A percentile compares a stretch with the other conserved stretches of the same genome.
These are phyloP conservation scores for Iguana delicatissima DNA, from an alignment of 2,797 vertebrate species.

Conservation along the genomic window DNA sequence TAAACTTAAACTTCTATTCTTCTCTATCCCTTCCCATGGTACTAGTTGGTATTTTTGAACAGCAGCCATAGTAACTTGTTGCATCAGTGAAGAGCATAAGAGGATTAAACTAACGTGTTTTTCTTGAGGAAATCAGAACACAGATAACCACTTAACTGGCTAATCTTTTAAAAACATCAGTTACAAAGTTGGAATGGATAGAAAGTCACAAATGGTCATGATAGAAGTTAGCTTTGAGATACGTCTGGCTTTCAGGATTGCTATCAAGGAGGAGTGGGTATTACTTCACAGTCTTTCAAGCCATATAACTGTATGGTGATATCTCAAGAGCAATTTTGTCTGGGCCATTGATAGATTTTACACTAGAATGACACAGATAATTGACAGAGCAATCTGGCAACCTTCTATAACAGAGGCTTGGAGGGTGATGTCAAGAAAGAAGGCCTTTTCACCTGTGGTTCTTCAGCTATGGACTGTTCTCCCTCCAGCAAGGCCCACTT, in stretches of 20 bases:
- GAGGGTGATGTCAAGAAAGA: too few relatives aligned
- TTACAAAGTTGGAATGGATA: neutral
- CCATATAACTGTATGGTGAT: neutral
- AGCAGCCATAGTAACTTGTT: neutral
- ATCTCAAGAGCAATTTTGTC: neutral
- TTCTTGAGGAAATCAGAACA: slow-evolving; percentile 50
- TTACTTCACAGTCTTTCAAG: neutral
- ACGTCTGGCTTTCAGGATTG: too few relatives aligned
- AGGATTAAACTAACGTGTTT: slow-evolving; percentile 46
- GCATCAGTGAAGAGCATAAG: slow-evolving; percentile 27
- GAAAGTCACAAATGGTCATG: neutral
- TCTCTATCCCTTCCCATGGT: neutral
- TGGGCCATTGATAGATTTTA: neutral
- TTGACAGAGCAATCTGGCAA: neutral
- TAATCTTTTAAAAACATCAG: slow-evolving; percentile 39
- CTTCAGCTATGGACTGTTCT: too few relatives aligned
- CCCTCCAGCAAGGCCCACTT: too few relatives aligned
- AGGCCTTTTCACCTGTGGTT: too few relatives aligned
- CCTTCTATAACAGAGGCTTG: too few relatives aligned
- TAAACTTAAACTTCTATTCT: neutral
- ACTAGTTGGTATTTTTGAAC: neutral
- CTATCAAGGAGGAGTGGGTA: neutral
- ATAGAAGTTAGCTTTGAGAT: neutral
- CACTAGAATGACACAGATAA: neutral
- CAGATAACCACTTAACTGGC: slow-evolving; percentile 34